A percentile compares a stretch with the other conserved stretches of the same genome.
Conservation (phyloP, 1,140 invertebrate species). For the Sitobion miscanthi region DNA sequence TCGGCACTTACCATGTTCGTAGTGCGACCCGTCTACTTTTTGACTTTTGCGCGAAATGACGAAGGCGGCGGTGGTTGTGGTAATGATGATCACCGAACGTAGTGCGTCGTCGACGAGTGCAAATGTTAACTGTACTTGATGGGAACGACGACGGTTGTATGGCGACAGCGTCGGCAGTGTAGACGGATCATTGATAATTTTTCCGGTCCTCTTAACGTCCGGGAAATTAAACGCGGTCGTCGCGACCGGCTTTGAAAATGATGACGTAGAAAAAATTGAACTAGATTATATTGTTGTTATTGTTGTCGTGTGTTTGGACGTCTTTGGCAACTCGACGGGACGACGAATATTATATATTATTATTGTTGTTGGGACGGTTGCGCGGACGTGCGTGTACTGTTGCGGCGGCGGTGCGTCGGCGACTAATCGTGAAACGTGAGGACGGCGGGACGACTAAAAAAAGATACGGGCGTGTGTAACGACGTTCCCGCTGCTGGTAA, state of each 20-base stretch:
- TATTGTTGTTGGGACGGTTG: neutral
- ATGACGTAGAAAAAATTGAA: neutral
- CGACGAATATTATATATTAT: neutral
- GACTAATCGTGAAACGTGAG: slow-evolving; percentile 52
- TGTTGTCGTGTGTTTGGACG: neutral
- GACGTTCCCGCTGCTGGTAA: slow-evolving; percentile 47
- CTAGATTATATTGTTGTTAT: neutral
- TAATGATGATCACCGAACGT: neutral
- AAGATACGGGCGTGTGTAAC: slow-evolving; percentile 53
- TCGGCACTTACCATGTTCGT: slow-evolving; percentile 20
- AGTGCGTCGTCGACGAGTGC: neutral
- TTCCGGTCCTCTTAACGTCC: neutral
- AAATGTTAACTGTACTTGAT: slow-evolving; percentile 14
- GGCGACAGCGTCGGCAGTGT: neutral
- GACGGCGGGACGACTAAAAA: slow-evolving; percentile 53
- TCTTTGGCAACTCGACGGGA: neutral
- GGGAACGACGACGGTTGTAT: neutral
- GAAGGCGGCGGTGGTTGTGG: neutral
- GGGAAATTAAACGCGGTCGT: neutral
- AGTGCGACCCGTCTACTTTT: neutral
- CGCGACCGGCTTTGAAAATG: neutral
- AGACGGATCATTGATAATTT: slow-evolving; percentile 15
- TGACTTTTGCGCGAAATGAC: neutral
- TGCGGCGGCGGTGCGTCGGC: slow-evolving; percentile 11
- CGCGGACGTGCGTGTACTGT: neutral